These are phyloP conservation scores for Tetraneura akinire DNA, from an alignment of 1,140 invertebrate genomes.

Conservation along the genomic window DNA sequence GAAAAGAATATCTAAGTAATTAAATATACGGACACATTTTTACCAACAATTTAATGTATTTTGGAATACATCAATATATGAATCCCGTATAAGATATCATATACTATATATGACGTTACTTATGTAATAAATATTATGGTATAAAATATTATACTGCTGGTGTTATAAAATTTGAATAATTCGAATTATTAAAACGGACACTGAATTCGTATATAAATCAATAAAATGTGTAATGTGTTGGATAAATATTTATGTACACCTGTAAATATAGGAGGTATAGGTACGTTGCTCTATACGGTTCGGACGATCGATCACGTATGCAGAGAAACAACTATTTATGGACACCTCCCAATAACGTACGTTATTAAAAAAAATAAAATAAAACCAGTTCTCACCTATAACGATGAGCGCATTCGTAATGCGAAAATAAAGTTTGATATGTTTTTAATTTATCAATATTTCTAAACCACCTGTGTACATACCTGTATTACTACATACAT, in stretches of 20 bases:
- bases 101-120: no score
- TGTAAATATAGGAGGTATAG: no score
- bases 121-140: no score
- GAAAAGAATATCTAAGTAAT: no score
- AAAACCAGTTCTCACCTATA: constrained; percentile 20
- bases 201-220: neutral
- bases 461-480: constrained; percentile 4
- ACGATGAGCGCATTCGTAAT: neutral
- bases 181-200: neutral
- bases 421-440: neutral
- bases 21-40: no score
- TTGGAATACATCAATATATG: no score
- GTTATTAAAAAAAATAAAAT: neutral
- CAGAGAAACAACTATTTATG: constrained; percentile 11
- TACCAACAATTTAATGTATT: no score
- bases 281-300: no score
- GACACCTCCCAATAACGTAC: constrained; percentile 36
- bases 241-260: neutral
- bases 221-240: neutral
- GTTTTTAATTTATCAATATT: constrained; percentile 9
- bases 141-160: no score
- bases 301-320: constrained; percentile 14
- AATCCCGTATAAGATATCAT: no score
- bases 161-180: neutral
- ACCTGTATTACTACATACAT: neutral